Percentiles rank a stretch among this genome's conserved stretches.
Evolutionary conservation across 2,113 vertebrate genomes (phyloP).

Genomic region (Megaceryle torquata): DNA sequence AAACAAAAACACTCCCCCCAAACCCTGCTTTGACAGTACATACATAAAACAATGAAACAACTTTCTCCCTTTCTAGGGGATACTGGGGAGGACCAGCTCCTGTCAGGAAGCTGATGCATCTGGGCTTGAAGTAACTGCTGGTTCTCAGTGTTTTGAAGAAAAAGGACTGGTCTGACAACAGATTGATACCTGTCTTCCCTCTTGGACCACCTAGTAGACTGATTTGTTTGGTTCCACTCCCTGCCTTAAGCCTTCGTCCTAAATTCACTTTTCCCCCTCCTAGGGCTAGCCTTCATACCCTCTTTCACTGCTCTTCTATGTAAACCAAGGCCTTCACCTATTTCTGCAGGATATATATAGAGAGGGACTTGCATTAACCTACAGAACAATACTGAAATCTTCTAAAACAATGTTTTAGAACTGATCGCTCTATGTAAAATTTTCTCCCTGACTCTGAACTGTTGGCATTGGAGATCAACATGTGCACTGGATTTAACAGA

Average conservation of each 20-base stretch:
- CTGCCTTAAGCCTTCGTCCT: background rate
- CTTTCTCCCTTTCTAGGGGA: constrained; percentile 76
- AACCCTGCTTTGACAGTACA: background rate
- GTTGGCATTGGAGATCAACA: background rate
- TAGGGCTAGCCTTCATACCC: background rate
- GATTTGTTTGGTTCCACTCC: no score
- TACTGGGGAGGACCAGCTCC: constrained; percentile 93
- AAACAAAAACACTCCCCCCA: rapidly evolving
- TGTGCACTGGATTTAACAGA: background rate
- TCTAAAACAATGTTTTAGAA: background rate
- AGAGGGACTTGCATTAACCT: background rate
- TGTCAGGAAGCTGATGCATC: constrained; percentile 87
- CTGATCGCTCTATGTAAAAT: background rate
- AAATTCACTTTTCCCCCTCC: background rate
- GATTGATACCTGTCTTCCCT: rapidly evolving
- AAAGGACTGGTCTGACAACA: background rate
- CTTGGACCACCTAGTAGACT: background rate
- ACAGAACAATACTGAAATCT: background rate
- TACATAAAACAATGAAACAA: background rate
- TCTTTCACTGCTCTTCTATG: background rate
- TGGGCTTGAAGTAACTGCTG: constrained; percentile 83
- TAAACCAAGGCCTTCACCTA: background rate
- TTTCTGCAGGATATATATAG: background rate
- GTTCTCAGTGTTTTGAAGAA: background rate
- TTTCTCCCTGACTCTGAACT: background rate